phyloP scores from a whole-genome alignment of 1,140 invertebrate genomes.

The Coptotermes formosanus region DNA sequence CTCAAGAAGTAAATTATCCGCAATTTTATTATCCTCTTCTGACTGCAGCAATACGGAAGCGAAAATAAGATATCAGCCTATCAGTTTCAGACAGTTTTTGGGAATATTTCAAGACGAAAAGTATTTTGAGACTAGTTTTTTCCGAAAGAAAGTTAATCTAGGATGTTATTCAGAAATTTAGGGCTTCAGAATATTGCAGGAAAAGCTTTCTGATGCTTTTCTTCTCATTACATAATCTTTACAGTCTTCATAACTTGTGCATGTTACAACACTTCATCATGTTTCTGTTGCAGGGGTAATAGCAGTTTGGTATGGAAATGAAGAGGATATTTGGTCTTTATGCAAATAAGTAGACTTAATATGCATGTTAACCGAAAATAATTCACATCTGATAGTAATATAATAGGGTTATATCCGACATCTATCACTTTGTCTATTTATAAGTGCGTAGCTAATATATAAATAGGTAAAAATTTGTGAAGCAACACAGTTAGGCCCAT shows the following conservation, averaged over 20 bases:
- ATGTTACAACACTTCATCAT: background rate
- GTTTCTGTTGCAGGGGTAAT: background rate
- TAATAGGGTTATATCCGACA: background rate
- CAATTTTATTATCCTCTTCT: too few species aligned
- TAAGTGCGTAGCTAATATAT: background rate
- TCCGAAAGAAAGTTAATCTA: background rate
- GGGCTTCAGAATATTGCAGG: background rate
- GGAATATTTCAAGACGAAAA: too few species aligned
- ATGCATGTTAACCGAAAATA: background rate
- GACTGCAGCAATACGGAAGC: too few species aligned
- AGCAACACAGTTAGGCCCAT: too few species aligned
- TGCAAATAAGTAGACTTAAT: background rate
- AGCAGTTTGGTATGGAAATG: background rate
- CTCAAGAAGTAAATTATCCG: too few species aligned
- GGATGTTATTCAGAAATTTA: background rate
- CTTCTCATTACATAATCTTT: background rate
- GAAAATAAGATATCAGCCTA: too few species aligned
- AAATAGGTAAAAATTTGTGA: too few species aligned
- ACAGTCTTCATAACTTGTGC: background rate
- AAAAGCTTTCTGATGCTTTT: background rate
- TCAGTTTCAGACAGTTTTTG: too few species aligned
- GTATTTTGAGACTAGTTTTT: too few species aligned
- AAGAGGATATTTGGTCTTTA: background rate
- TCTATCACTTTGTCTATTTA: background rate
- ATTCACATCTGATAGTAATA: background rate